Conservation (phyloP, 2,113 vertebrate species). For the Melozone crissalis region DNA sequence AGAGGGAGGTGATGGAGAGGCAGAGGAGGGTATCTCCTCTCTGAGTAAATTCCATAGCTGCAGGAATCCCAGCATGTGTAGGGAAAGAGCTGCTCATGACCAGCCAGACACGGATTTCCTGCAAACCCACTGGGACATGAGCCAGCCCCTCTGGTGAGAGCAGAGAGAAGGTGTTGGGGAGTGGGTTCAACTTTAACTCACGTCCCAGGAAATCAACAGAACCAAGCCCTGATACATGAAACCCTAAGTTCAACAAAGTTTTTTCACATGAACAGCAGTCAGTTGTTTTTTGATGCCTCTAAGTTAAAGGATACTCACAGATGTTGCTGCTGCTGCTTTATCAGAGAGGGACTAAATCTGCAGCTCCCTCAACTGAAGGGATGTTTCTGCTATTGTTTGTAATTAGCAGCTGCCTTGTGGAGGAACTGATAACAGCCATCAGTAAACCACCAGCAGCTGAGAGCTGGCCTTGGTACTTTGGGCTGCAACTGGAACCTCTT, state of each 20-base stretch:
- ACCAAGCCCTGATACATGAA: accelerated
- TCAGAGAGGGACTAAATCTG: neutral
- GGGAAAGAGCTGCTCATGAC: neutral
- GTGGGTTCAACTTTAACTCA: neutral
- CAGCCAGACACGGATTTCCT: neutral
- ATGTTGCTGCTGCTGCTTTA: neutral
- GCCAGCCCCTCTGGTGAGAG: neutral
- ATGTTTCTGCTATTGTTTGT: neutral
- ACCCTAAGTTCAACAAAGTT: neutral
- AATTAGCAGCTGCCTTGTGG: conserved; percentile 19
- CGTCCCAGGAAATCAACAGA: neutral
- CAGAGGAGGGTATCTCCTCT: neutral
- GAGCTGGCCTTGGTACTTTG: neutral
- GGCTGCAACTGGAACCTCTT: neutral
- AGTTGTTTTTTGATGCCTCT: neutral
- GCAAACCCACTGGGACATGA: neutral
- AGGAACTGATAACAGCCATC: neutral
- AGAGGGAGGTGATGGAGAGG: neutral
- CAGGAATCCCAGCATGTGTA: neutral
- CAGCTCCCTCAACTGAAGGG: neutral
- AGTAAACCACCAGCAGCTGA: neutral
- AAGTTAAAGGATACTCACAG: neutral
- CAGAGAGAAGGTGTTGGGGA: neutral
- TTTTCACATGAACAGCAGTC: neutral
- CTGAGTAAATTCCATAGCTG: neutral